Conservation (phyloP, 2,797 vertebrate species). For the Rhabdophis nuchalis region DNA sequence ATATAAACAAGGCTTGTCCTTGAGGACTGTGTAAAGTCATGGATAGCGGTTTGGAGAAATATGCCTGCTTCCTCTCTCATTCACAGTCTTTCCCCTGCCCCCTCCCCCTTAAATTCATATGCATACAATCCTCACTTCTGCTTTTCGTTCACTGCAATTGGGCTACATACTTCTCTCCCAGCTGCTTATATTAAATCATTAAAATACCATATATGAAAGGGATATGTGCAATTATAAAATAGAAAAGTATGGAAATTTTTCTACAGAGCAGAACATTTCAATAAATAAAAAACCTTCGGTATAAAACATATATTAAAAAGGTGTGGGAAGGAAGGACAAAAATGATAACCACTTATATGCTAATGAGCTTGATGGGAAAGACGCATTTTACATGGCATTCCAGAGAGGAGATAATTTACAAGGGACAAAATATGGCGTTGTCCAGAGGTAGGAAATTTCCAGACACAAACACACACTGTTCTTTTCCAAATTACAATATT, state of each 20-base stretch:
- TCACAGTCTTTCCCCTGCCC: background rate
- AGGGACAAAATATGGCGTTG: background rate
- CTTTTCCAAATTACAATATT: background rate
- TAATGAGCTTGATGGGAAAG: background rate
- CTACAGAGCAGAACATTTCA: background rate
- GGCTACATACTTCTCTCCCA: background rate
- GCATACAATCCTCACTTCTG: background rate
- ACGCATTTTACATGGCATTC: background rate
- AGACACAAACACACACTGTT: background rate
- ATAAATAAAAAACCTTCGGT: background rate
- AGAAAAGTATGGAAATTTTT: background rate
- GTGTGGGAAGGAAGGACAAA: background rate
- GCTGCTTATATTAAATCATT: background rate
- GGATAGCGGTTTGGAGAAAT: background rate
- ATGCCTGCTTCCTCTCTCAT: background rate
- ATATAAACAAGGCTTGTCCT: background rate
- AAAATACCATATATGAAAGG: background rate
- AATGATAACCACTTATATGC: background rate
- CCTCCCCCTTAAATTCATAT: background rate
- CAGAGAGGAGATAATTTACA: background rate
- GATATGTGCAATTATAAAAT: background rate
- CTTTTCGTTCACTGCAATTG: background rate
- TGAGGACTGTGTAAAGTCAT: background rate
- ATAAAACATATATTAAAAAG: background rate
- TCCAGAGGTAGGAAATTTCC: background rate